A percentile compares a stretch with the other conserved stretches of the same genome.
These are phyloP conservation scores for Thumatha senex DNA, from an alignment of 2,888 invertebrate genomes.

Conservation along the genomic window DNA sequence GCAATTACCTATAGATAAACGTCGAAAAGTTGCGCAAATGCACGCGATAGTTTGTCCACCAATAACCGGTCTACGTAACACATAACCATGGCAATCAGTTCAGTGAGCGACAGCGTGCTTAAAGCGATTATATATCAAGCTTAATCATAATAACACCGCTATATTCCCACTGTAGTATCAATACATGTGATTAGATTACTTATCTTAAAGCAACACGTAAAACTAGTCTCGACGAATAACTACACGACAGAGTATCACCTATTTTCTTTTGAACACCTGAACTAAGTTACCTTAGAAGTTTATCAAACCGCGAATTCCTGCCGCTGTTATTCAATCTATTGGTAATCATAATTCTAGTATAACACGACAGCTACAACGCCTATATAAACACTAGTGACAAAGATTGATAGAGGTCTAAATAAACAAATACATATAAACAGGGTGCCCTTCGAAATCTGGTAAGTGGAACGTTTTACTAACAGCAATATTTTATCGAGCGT, in stretches of 20 bases:
- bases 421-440: slow-evolving; percentile 49
- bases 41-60: slow-evolving; percentile 61
- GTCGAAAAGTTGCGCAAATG: background rate
- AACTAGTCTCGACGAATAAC: slow-evolving; percentile 47
- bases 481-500: slow-evolving; percentile 57
- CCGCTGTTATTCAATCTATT: slow-evolving; percentile 45
- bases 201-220: slow-evolving; percentile 47
- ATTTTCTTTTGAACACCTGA: background rate
- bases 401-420: slow-evolving; percentile 43
- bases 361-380: slow-evolving; percentile 45
- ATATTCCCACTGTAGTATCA: slow-evolving; percentile 49
- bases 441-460: slow-evolving; percentile 38
- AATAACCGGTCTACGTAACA: slow-evolving; percentile 61
- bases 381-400: slow-evolving; percentile 40
- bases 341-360: slow-evolving; percentile 50
- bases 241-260: slow-evolving; percentile 39
- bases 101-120: slow-evolving; percentile 72
- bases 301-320: slow-evolving; percentile 33
- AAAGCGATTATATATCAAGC: slow-evolving; percentile 69
- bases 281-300: slow-evolving; percentile 24
- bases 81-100: slow-evolving; percentile 72
- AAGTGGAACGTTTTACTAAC: slow-evolving; percentile 41
- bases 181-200: slow-evolving; percentile 66
- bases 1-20: slow-evolving; percentile 38
- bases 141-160: slow-evolving; percentile 65